phyloP scores from a whole-genome alignment of 2,113 vertebrate genomes.

The Daphoenositta chrysoptera region DNA sequence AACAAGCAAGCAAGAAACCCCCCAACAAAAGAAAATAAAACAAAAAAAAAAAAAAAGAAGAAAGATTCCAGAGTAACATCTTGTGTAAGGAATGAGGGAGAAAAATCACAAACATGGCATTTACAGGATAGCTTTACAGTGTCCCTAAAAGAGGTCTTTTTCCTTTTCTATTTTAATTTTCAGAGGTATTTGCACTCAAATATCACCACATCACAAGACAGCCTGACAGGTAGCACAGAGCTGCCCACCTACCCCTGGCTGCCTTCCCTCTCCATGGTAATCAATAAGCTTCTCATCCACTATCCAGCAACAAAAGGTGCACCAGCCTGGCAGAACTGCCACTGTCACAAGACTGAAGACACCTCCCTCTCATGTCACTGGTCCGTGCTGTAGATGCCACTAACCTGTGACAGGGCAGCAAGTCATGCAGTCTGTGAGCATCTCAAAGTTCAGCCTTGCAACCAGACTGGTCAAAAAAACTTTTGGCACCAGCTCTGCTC shows the following conservation, averaged over 20 bases:
- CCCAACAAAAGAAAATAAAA: background rate
- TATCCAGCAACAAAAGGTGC: background rate
- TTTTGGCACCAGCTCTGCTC: background rate
- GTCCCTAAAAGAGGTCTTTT: background rate
- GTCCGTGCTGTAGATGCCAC: background rate
- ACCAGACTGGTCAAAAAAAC: background rate
- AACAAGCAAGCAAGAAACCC: background rate
- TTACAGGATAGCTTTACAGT: background rate
- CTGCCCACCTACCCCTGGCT: rapidly evolving
- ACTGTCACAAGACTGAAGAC: background rate
- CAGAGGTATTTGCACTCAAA: background rate
- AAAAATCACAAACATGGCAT: background rate
- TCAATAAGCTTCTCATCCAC: background rate
- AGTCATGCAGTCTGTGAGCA: background rate
- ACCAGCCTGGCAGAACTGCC: background rate
- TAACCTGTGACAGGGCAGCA: background rate
- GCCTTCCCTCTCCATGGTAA: rapidly evolving
- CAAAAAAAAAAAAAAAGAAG: background rate
- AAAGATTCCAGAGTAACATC: background rate
- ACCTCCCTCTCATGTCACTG: background rate
- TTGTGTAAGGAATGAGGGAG: background rate
- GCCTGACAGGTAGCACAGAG: background rate
- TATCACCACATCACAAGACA: background rate
- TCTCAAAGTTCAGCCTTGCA: background rate
- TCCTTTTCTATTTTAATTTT: background rate